phyloP scores from a whole-genome alignment of 2,888 invertebrate species.

The Tenthredo scrophulariae region DNA sequence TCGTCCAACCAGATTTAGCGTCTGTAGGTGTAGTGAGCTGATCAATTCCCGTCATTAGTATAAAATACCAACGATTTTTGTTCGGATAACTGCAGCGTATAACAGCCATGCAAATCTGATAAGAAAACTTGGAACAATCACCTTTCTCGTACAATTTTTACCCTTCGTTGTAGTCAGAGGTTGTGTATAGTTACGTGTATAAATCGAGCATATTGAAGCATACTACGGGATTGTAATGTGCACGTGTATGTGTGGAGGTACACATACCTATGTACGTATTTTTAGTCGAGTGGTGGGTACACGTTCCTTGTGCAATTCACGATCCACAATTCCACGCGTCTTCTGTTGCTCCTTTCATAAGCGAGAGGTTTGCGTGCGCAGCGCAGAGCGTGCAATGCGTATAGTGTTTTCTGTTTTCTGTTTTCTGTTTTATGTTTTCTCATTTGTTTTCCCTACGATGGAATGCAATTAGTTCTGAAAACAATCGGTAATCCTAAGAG shows the following conservation, averaged over 20 bases:
- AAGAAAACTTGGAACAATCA: conserved; percentile 65
- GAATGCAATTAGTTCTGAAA: conserved; percentile 69
- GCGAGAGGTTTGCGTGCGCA: conserved; percentile 51
- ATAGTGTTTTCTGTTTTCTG: conserved; percentile 50
- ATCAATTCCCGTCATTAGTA: conserved; percentile 2
- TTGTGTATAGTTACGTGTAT: conserved; percentile 19
- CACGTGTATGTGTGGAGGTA: background rate
- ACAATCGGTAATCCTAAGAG: conserved; percentile 57
- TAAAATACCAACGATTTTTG: conserved; percentile 64
- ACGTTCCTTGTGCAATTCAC: conserved; percentile 38
- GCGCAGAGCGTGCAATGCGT: background rate
- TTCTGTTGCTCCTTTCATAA: conserved; percentile 61
- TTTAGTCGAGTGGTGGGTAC: conserved; percentile 25
- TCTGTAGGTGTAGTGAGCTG: background rate
- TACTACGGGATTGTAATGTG: background rate
- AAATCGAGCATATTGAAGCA: conserved; percentile 22
- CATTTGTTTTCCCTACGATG: conserved; percentile 71
- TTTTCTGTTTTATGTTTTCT: conserved; percentile 64
- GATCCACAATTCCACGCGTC: conserved; percentile 62
- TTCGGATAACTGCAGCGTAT: conserved; percentile 60
- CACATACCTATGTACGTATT: background rate
- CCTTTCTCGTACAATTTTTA: conserved; percentile 24
- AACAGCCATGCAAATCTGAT: conserved; percentile 69
- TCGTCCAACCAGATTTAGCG: background rate
- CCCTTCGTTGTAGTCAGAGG: conserved; percentile 5